Evolutionary conservation across 1,140 invertebrate species (phyloP), one percentile per base, ranked within the genome.

Genomic region (Drosophila erecta): DNA sequence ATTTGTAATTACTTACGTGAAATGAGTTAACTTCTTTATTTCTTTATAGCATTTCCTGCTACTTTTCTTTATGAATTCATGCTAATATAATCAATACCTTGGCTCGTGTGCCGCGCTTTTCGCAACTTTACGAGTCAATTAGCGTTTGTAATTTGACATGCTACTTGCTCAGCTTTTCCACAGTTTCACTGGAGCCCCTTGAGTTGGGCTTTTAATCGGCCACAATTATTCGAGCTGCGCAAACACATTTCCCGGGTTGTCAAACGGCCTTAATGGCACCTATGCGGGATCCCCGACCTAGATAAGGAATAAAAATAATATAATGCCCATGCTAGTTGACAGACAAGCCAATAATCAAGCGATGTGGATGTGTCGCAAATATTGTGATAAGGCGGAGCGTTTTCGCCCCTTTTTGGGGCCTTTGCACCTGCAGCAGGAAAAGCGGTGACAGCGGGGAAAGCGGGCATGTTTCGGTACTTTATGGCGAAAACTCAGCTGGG

Each of bases 1-100:
- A 30, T 30, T 27, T 7, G 5, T 4, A 24, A 24, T 5, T 24
- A 35, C 3, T 11, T 35, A 7, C 17, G 11, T 3, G 30, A 56
- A 10, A 17, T 17, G 3, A 41, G 15, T 41, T 7, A 12, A 5
- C 10, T 27, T 10, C 14, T 0, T 12, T 22, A 22, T 22, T 22
- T 22, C 22, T 24, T 24, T 24, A 4, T 4, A 4, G 3, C 30
- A 59, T 35, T 64, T 41, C 17, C 6, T 8, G 7, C 8, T 27
- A 17, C 17, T 11, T 17, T 41, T 1, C 47, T 22, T 15, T 73
- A 53, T 51, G 49, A 53, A 50, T 37, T 79, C 76, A 79, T 86
- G 65, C 61, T 79, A 79, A 87, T 86, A 40, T 51, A 79, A 81
- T 87, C 75, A 71, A 83, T 87, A 83, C 64, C 79, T 73, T 35